These are phyloP conservation scores for Acrocyrtus sp. DNA, from an alignment of 2,888 invertebrate genomes.

Conservation along the genomic window DNA sequence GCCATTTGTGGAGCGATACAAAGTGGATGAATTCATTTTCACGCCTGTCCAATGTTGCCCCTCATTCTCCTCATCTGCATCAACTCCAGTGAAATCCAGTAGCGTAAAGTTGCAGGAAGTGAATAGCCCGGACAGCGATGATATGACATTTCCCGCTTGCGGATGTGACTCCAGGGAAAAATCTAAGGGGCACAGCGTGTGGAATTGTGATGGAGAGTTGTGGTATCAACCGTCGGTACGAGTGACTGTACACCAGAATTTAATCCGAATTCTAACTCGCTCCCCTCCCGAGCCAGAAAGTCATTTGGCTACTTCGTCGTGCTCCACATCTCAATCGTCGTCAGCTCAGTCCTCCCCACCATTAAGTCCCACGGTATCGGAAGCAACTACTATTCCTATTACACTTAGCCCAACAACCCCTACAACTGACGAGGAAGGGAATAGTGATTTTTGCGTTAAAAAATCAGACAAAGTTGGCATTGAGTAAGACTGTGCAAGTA, in stretches of 20 bases:
- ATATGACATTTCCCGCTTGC: constrained; percentile 53
- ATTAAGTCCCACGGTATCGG: constrained; percentile 43
- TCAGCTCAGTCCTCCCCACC: constrained; percentile 30
- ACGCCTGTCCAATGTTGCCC: constrained; percentile 68
- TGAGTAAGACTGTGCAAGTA: background rate
- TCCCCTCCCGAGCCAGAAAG: constrained; percentile 14
- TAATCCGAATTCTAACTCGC: constrained; percentile 60
- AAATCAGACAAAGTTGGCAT: background rate
- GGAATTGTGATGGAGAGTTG: constrained; percentile 87
- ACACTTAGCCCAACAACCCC: constrained; percentile 32
- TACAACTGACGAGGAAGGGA: background rate
- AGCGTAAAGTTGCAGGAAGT: constrained; percentile 61
- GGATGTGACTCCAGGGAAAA: constrained; percentile 59
- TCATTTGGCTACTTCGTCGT: background rate
- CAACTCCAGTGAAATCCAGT: constrained; percentile 60
- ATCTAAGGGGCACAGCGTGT: constrained; percentile 70
- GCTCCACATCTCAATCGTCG: constrained; percentile 7
- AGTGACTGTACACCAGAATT: constrained; percentile 60
- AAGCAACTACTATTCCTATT: constrained; percentile 19
- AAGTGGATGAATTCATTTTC: constrained; percentile 78
- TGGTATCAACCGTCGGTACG: constrained; percentile 60
- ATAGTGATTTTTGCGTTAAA: background rate
- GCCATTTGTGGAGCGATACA: constrained; percentile 79
- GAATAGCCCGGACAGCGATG: constrained; percentile 45
- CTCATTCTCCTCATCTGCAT: constrained; percentile 53